phyloP scores from a whole-genome alignment of 1,140 invertebrate genomes.

The Drosophila kepulauana region DNA sequence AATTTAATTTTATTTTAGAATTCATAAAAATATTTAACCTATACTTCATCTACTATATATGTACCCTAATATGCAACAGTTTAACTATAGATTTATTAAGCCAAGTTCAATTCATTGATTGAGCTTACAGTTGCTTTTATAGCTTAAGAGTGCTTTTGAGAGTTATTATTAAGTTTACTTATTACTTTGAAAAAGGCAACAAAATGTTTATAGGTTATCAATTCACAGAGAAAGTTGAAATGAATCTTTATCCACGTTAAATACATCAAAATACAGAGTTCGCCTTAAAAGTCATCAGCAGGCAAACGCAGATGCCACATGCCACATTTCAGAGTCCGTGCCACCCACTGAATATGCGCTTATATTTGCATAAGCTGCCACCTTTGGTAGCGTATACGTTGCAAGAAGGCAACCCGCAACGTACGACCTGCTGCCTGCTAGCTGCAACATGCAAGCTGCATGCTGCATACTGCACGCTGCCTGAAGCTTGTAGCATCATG shows the following conservation, averaged over 20 bases:
- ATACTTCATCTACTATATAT: no score
- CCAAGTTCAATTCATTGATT: no score
- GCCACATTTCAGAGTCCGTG: constrained; percentile 5
- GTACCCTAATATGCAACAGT: no score
- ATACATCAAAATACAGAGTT: background rate
- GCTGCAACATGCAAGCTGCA: constrained; percentile 6
- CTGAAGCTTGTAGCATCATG: constrained; percentile 37
- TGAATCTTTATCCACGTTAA: background rate
- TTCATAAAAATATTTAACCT: no score
- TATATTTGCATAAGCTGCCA: constrained; percentile 42
- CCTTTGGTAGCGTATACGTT: constrained; percentile 19
- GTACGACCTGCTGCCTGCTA: background rate
- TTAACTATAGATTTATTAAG: no score
- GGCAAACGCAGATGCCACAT: constrained; percentile 10
- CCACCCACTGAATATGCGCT: constrained; percentile 20
- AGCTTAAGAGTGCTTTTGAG: no score
- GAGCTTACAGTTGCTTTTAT: no score
- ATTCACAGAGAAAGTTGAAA: background rate
- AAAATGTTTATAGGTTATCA: no score
- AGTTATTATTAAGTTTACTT: no score
- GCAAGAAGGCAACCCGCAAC: constrained; percentile 8
- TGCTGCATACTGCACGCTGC: background rate
- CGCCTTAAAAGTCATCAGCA: constrained; percentile 3
- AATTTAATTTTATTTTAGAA: no score
- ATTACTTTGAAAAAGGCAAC: no score